Base-by-base conservation (phyloP, 2,888 invertebrate genomes). In the Uloborus plumipes region DNA sequence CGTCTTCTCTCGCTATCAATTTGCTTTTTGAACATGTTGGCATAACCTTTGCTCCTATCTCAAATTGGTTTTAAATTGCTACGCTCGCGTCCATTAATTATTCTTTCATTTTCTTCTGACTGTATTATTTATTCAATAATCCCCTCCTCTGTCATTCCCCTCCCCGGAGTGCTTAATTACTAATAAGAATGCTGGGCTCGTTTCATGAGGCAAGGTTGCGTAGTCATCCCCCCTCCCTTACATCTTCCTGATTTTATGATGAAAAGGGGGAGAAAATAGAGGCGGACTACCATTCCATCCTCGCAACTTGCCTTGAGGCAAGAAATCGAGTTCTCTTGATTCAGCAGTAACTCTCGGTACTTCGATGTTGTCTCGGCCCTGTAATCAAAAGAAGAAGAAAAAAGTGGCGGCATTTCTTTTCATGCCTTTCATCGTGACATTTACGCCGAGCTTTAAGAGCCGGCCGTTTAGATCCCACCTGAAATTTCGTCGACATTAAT, bases 11-110 rank as follows among this genome's bases (percentile, higher is more conserved):
- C 62, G 67, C 76, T 76, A 76, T 76, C 76, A 69, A 76, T 76
- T 76, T 76, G 76, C 76, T 76, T 76, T 76, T 69, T 51, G 67
- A 69, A 69, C 69, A 75, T 75, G 75, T 75, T 66, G 75, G 75
- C 75, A 75, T 75, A 75, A 75, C 75, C 75, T 75, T 75, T 75
- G 75, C 75, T 75, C 75, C 59, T 55, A 66, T 75, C 75, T 69
- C 39, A 76, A 76, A 76, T 76, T 76, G 76, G 76, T 76, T 76
- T 76, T 76, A 76, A 76, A 76, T 76, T 76, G 76, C 76, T 76
- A 76, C 49, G 76, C 76, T 67, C 51, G 76, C 69, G 39, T 76
- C 76, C 76, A 76, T 69, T 74, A 74, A 76, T 76, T 76, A 69
- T 69, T 69, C 69, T 50, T 75, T 58, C 58, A 16, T 62, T 66